These are phyloP conservation scores for Brachionus koreanus DNA, from an alignment of 1,140 invertebrate species.

Conservation along the genomic window DNA sequence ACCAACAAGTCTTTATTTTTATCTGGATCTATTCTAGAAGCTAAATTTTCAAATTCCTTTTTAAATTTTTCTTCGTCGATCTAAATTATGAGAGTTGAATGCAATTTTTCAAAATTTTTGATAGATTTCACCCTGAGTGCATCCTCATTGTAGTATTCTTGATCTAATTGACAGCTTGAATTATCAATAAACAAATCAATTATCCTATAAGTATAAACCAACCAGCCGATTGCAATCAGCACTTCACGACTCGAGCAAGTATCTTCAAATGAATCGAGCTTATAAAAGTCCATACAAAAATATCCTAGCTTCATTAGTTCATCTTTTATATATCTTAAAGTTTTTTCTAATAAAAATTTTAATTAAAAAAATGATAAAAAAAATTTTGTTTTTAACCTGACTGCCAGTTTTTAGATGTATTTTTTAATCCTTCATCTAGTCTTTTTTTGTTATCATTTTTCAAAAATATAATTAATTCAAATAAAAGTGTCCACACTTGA, in stretches of 20 bases:
- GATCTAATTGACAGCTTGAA: neutral
- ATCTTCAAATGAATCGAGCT: neutral
- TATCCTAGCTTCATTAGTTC: conserved; percentile 6
- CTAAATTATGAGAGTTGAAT: neutral
- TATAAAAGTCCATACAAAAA: conserved; percentile 7
- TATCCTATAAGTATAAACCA: conserved; percentile 2
- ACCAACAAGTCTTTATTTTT: neutral
- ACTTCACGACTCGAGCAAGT: neutral
- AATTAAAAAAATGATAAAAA: neutral
- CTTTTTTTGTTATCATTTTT: neutral
- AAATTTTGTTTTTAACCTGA: neutral
- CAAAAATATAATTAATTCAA: conserved; percentile 3
- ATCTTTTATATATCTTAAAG: neutral
- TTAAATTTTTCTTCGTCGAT: neutral
- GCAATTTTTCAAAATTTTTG: neutral
- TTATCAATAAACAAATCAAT: conserved; percentile 10
- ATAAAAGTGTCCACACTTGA: conserved; percentile 11
- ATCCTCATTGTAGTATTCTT: conserved; percentile 26
- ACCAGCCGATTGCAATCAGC: neutral
- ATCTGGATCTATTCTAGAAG: neutral
- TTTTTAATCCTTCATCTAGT: neutral
- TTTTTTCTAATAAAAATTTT: neutral
- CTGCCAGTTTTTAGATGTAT: neutral
- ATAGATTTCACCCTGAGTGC: neutral
- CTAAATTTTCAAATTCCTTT: neutral